A percentile compares a stretch with the other conserved stretches of the same genome.
phyloP scores from a whole-genome alignment of 2,797 vertebrate species.

The Alca torda region DNA sequence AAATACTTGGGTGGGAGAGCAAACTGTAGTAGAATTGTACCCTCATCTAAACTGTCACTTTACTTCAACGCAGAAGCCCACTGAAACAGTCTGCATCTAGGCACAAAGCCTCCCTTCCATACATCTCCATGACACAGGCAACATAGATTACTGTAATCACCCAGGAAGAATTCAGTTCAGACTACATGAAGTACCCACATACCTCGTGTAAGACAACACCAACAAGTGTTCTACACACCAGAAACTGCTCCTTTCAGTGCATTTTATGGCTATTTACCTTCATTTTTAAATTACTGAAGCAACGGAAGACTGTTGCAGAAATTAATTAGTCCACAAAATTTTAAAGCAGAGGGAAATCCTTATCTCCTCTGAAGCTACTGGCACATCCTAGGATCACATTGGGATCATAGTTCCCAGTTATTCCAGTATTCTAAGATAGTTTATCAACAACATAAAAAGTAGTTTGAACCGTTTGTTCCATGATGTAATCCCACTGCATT shows the following conservation, averaged over 20 bases:
- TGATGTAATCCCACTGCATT: neutral
- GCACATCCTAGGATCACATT: neutral
- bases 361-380: neutral
- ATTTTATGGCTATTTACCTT: neutral
- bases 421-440: neutral
- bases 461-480: neutral
- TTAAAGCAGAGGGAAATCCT: neutral
- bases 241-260: neutral
- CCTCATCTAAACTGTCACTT: neutral
- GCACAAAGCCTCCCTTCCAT: neutral
- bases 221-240: neutral
- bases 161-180: neutral
- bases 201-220: neutral
- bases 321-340: neutral
- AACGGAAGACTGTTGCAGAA: neutral
- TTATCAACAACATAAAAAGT: neutral
- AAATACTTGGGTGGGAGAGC: neutral
- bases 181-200: neutral
- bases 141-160: neutral
- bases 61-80: neutral
- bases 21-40: neutral
- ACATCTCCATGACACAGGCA: neutral
- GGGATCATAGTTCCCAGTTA: neutral
- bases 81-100: neutral
- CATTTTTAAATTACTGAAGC: neutral